Base-by-base conservation (phyloP, 2,888 invertebrate species). In the Melanophora roralis region DNA sequence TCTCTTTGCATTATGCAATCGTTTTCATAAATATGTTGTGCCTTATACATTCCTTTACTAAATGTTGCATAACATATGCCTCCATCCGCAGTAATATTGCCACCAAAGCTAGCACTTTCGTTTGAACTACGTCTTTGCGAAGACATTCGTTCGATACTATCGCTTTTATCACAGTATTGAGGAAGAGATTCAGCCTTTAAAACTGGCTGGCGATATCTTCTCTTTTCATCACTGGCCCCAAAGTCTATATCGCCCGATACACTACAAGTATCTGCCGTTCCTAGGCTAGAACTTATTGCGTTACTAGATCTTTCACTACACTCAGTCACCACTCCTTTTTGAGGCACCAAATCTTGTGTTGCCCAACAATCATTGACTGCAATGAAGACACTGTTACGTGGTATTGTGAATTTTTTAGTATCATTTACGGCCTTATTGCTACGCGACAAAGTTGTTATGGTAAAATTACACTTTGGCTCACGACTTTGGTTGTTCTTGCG, bases 351-450 rank as follows among this genome's bases (percentile, higher is more conserved):
- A 59, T 84, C 88, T 55, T 82, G 82, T 8, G 87, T 88, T 21
- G 92, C 91, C 93, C 93, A 93, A 57, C 76, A 68, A 84, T 93
- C 93, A n/a, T 92, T 92, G 1, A 93, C 93, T 1, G 93, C 93
- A 82, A 93, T 92, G 89, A 93, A 92, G 11, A 93, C 92, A 27
- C 93, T 92, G 59, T 92, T 92, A 11, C 89, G 86, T 51, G 87
- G 88, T 81, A 89, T 86, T 74, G 87, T 88, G 71, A 87, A 87
- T 73, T 87, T 86, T 57, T 68, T 69, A 12, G 65, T 40, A 14
- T 81, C 62, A 23, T 74, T 64, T 80, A 81, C 55, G 43, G 82
- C 78, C 82, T 84, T 82, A 71, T 69, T 83, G 51, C 86, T 86
- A 75, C 88, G 83, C 12, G 89, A 87, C 65, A 89, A 84, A 76